Evolutionary conservation across 2,888 invertebrate species (phyloP).

Genomic region (Pharmacophagus antenor): DNA sequence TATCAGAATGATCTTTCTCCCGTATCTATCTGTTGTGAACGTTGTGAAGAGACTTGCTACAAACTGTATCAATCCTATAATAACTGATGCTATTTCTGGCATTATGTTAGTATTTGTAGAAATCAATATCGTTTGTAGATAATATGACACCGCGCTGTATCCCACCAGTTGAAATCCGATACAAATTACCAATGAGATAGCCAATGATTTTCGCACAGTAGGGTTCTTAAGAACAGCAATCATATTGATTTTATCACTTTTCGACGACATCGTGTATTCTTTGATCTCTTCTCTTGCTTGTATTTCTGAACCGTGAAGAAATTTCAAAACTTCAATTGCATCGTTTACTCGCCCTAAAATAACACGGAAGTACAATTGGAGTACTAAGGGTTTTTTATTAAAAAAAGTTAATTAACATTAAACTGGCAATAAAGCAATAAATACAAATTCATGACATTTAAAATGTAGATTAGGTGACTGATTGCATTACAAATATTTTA

Average conservation of each 20-base stretch:
- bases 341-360: constrained; percentile 50
- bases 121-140: constrained; percentile 57
- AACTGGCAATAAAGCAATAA: too few relatives aligned
- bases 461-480: too few relatives aligned
- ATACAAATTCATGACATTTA: too few relatives aligned
- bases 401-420: too few relatives aligned
- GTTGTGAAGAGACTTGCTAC: constrained; percentile 49
- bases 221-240: constrained; percentile 37
- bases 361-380: too few relatives aligned
- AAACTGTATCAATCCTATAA: constrained; percentile 55
- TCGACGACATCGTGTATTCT: constrained; percentile 43
- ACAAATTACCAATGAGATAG: constrained; percentile 42
- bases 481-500: too few relatives aligned
- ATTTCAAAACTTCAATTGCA: constrained; percentile 48
- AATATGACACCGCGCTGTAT: constrained; percentile 53
- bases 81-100: constrained; percentile 52
- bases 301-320: constrained; percentile 51
- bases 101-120: constrained; percentile 52
- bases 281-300: constrained; percentile 52
- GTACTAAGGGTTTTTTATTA: too few relatives aligned
- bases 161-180: constrained; percentile 46
- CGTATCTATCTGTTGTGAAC: constrained; percentile 47
- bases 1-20: constrained; percentile 46
- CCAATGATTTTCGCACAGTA: constrained; percentile 33
- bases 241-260: constrained; percentile 33